These are phyloP conservation scores for Sprattus sprattus DNA, from an alignment of 2,113 vertebrate genomes.

Conservation along the genomic window DNA sequence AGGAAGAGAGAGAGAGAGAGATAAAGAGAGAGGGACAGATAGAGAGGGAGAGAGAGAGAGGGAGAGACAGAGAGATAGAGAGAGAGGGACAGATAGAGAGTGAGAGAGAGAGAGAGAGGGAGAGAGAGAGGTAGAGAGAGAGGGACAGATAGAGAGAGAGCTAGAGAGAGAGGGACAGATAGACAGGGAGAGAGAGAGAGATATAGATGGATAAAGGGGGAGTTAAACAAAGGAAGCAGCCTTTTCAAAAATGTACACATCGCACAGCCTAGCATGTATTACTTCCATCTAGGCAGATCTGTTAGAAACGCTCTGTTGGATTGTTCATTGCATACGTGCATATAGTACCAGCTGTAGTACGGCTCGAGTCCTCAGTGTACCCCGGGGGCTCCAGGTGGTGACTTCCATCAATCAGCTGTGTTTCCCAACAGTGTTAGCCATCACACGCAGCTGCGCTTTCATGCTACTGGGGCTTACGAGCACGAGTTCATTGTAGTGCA, in stretches of 20 bases:
- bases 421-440: background rate
- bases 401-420: background rate
- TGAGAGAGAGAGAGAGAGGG: background rate
- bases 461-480: background rate
- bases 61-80: background rate
- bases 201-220: background rate
- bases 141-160: background rate
- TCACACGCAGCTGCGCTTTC: background rate
- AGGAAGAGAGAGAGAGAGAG: background rate
- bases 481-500: background rate
- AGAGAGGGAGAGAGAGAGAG: too few relatives aligned
- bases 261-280: background rate
- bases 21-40: background rate
- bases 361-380: background rate
- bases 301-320: background rate
- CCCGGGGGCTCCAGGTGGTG: background rate
- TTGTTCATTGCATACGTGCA: background rate
- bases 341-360: background rate
- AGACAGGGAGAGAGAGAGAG: background rate
- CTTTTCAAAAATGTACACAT: background rate
- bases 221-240: background rate
- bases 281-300: background rate
- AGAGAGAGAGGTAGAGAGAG: too few relatives aligned
- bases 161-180: background rate
- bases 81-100: too few relatives aligned